A percentile compares a stretch with the other conserved stretches of the same genome.
Conservation (phyloP, 37 sponge, comb jelly and placozoan genomes). For the Aphrocallistes beatrix region DNA sequence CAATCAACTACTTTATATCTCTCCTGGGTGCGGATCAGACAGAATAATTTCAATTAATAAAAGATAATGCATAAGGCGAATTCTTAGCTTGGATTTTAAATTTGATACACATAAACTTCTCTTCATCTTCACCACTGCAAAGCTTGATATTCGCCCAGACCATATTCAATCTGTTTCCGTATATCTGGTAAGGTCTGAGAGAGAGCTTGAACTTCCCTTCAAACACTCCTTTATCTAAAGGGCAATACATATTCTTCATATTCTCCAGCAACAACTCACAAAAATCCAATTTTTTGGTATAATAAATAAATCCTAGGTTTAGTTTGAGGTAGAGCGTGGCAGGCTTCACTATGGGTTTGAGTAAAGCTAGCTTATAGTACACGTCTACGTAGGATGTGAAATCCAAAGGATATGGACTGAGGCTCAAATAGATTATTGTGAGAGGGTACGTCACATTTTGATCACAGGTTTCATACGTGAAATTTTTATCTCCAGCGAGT, state of each 20-base stretch:
- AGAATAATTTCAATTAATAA: too few species aligned
- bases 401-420: too few species aligned
- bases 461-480: too few species aligned
- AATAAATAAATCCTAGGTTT: not conserved
- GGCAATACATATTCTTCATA: not conserved
- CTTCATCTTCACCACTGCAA: not conserved
- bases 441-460: too few species aligned
- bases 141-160: not conserved
- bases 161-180: not conserved
- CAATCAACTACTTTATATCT: too few species aligned
- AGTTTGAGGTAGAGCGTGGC: not conserved
- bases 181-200: not conserved
- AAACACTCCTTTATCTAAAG: not conserved
- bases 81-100: not conserved
- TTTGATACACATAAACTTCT: not conserved
- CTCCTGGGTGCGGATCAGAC: too few species aligned
- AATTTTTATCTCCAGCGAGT: too few species aligned
- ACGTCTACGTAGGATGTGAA: too few species aligned
- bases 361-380: too few species aligned
- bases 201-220: not conserved
- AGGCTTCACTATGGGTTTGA: too few species aligned
- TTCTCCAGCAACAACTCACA: not conserved
- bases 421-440: too few species aligned
- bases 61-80: too few species aligned
- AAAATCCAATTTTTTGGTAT: not conserved